Base-by-base conservation (phyloP, 2,797 vertebrate species). In the Nannoperca obscura region DNA sequence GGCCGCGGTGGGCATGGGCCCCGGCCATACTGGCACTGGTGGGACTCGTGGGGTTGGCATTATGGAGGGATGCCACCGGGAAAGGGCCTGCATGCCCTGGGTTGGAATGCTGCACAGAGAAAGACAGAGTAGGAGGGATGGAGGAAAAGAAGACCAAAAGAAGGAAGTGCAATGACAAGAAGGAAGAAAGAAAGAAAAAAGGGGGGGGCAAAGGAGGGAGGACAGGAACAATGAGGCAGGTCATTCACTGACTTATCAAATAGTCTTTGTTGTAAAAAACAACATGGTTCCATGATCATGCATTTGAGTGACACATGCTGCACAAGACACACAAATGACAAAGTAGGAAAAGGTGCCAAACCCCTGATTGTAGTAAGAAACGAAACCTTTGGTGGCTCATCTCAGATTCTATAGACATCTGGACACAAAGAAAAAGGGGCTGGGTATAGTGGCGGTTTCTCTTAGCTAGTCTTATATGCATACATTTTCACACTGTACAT, bases 51-150 rank as follows among this genome's bases (percentile, higher is more conserved):
- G 98, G 98, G 89, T 99, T 99, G 84, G 97, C 93, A 80, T 99
- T 99, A 92, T 99, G 98, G 70, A 97, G 96, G 3, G 98, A 98
- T 8, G 97, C 96, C 86, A 99, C 98, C 2, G 98, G 97, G 89
- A 99, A 99, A 68, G 98, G 97, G 69, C 98, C 98, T 0, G 97
- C 97, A 1, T 99, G 98, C 1, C 98, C 98, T 30, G 98, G 98
- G 89, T 99, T 99, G 77, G 98, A 99, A 93, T 99, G 98, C 97
- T 99, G 93, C 53, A 78, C 55, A 63, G 64, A 84, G 52, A 81
- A n/a, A 75, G 44, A 76, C 36, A 10, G 20, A 77, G 20, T 52
- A 17, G 13, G 49, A 42, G 27, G 59, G 46, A n/a, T 38, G 36
- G 32, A 74, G 32, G 62, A 17, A 22, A 55, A 63, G 27, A 73